Percentiles rank a stretch among this genome's conserved stretches.
phyloP scores from a whole-genome alignment of 2,888 invertebrate species.

The Sinohyriopsis cumingii region DNA sequence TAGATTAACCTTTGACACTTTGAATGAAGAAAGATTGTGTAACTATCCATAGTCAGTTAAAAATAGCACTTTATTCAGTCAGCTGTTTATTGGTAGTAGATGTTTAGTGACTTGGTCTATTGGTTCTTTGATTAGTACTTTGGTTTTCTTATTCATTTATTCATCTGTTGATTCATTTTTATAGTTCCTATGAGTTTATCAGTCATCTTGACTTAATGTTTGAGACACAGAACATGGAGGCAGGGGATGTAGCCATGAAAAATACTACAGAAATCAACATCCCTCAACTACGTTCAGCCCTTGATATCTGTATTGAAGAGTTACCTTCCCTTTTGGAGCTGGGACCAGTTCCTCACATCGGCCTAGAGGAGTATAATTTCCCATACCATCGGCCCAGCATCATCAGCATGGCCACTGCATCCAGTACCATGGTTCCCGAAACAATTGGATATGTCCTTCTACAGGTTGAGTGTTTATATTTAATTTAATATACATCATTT shows the following conservation, averaged over 20 bases:
- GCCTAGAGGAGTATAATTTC: constrained; percentile 57
- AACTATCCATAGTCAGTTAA: no score
- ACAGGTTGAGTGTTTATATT: constrained; percentile 50
- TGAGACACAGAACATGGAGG: constrained; percentile 66
- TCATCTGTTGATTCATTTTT: constrained; percentile 9
- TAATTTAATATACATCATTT: background rate
- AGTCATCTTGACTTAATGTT: constrained; percentile 61
- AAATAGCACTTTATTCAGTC: no score
- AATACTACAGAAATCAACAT: constrained; percentile 38
- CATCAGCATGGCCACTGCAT: constrained; percentile 58
- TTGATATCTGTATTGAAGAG: constrained; percentile 65
- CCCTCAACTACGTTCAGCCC: constrained; percentile 59
- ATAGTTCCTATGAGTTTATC: constrained; percentile 59
- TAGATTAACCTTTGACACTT: no score
- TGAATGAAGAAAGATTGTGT: no score
- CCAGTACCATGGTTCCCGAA: constrained; percentile 65
- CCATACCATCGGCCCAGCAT: constrained; percentile 69
- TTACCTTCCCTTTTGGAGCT: constrained; percentile 67
- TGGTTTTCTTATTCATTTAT: background rate
- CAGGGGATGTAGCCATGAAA: constrained; percentile 46
- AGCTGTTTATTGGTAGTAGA: no score
- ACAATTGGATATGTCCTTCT: constrained; percentile 66
- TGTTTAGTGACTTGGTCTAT: background rate
- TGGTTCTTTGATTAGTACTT: background rate
- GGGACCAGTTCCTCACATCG: constrained; percentile 47